A percentile compares a stretch with the other conserved stretches of the same genome.
Conservation (phyloP, 2,888 invertebrate species). For the Ecdyonurus torrentis region DNA sequence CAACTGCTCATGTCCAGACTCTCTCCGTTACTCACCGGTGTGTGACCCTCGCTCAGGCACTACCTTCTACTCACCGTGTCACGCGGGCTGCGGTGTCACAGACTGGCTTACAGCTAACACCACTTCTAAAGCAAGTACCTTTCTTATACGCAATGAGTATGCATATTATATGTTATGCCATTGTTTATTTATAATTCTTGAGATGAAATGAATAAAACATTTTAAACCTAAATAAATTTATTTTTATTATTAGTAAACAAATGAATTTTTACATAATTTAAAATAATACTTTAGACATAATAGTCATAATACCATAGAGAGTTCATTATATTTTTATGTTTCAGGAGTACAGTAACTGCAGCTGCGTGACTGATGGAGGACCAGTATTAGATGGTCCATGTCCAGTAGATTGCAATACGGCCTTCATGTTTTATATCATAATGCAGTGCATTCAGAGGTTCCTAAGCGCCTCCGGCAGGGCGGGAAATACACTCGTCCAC, state of each 20-base stretch:
- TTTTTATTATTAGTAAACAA: too few relatives aligned
- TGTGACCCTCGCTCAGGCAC: constrained; percentile 21
- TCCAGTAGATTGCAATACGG: constrained; percentile 14
- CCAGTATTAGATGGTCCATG: constrained; percentile 14
- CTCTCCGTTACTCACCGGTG: constrained; percentile 24
- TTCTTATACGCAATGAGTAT: too few relatives aligned
- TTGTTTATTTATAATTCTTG: too few relatives aligned
- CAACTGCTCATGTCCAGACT: constrained; percentile 21
- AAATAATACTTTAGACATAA: background rate
- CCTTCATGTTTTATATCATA: constrained; percentile 17
- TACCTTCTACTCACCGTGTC: constrained; percentile 31
- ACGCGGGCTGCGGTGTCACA: constrained; percentile 27
- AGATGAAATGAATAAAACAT: too few relatives aligned
- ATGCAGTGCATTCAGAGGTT: constrained; percentile 17
- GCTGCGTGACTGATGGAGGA: constrained; percentile 6
- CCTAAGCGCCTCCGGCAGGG: constrained; percentile 17
- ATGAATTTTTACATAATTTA: too few relatives aligned
- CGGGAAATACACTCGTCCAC: constrained; percentile 12
- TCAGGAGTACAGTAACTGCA: constrained; percentile 11
- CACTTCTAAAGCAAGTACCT: background rate
- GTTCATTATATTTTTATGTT: background rate
- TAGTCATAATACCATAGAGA: too few relatives aligned
- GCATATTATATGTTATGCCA: too few relatives aligned
- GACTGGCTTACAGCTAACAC: background rate
- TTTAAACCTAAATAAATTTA: too few relatives aligned